Evolutionary conservation across 2,888 invertebrate genomes (phyloP), one percentile per base, ranked within the genome.

Genomic region (Andricus quercusramuli): DNA sequence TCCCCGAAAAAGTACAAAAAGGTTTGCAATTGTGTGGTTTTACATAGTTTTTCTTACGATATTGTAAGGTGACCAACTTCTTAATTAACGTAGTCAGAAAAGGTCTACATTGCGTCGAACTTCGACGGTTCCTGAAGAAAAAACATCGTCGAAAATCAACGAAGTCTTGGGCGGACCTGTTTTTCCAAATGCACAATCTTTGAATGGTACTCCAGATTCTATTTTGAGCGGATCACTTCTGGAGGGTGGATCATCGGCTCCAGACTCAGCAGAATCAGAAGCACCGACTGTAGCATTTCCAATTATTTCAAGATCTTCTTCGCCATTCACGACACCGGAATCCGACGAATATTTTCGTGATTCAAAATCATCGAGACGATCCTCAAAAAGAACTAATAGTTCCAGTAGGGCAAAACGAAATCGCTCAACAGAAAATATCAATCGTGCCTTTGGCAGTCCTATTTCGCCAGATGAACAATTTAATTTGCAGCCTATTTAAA

Each of bases 391-490:
- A 32, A 56, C 11, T 6, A 70, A 41, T 37, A 17, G 22, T n/a
- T 62, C 66, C 15, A 67, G 41, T 22, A 56, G 70, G n/a, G 78
- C 76, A 59, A 81, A 74, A 11, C 81, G 82, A 51, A 85, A 85
- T 4, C 81, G 82, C 6, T 79, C 80, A 13, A 77, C 44, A 64
- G 83, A 83, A 3, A 84, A 85, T 64, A 83, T 84, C 15, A 86
- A 86, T 15, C 83, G 90, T 80, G 88, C 92, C 78, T 93, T 93
- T 81, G 93, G 93, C 17, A 93, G 93, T 83, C 90, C 91, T 15
- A 91, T 93, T 74, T 90, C 93, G 3, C 80, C 92, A 56, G 91
- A 91, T 74, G 92, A 91, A 37, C 92, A 92, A 37, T 74, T 74
- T 74, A n/a, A 56, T 47, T 51, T 51, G 56, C 74, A 74, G n/a